A percentile compares a stretch with the other conserved stretches of the same genome.
phyloP scores from a whole-genome alignment of 2,888 invertebrate genomes.

The Xestia c-nigrum region DNA sequence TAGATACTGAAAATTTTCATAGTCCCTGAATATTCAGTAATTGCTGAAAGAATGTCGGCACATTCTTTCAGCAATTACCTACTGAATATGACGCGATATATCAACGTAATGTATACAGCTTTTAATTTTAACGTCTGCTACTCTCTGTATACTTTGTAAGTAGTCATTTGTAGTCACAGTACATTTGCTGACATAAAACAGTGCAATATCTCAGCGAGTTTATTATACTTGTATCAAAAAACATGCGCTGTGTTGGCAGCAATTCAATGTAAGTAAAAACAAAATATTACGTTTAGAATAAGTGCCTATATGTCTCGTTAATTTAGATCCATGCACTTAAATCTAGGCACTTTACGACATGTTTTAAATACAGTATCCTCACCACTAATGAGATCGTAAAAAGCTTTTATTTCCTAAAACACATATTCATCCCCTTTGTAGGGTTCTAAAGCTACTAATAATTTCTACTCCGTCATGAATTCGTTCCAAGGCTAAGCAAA shows the following conservation, averaged over 20 bases:
- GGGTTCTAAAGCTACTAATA: slow-evolving; percentile 3
- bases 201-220: slow-evolving; percentile 66
- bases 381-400: slow-evolving; percentile 35
- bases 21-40: slow-evolving; percentile 32
- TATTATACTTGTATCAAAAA: slow-evolving; percentile 68
- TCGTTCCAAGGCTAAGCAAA: slow-evolving; percentile 33
- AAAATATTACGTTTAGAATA: slow-evolving; percentile 18
- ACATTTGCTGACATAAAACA: slow-evolving; percentile 58
- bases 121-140: slow-evolving; percentile 74
- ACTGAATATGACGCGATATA: slow-evolving; percentile 48
- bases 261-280: slow-evolving; percentile 74
- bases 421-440: not conserved
- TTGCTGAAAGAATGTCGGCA: no score
- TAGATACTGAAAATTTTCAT: slow-evolving; percentile 30
- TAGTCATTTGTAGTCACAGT: slow-evolving; percentile 62
- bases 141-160: slow-evolving; percentile 58
- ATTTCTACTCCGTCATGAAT: slow-evolving; percentile 27
- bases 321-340: slow-evolving; percentile 30
- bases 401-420: slow-evolving; percentile 2
- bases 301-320: slow-evolving; percentile 16
- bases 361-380: slow-evolving; percentile 22
- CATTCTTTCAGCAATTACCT: slow-evolving; percentile 40
- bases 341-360: slow-evolving; percentile 33
- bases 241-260: slow-evolving; percentile 81
- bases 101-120: slow-evolving; percentile 73